These are phyloP conservation scores for Cranoglanis bouderius DNA, from an alignment of 2,113 vertebrate species.

Conservation along the genomic window DNA sequence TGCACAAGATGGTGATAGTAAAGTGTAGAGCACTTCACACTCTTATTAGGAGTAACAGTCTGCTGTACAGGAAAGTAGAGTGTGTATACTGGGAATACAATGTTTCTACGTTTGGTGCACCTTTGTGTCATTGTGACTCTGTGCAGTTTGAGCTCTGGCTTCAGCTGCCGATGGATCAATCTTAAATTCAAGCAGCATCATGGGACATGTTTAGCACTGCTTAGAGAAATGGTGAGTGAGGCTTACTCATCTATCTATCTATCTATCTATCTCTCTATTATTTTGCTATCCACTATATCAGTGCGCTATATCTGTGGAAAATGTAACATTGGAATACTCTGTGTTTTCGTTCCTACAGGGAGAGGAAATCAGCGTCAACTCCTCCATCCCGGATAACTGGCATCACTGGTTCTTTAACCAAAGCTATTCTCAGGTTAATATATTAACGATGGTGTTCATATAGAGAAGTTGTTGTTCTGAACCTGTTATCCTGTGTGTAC, in stretches of 20 bases:
- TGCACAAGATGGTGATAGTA: background rate
- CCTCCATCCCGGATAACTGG: constrained; percentile 38
- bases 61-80: background rate
- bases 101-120: constrained; percentile 45
- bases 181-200: constrained; percentile 58
- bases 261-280: background rate
- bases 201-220: constrained; percentile 36
- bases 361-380: constrained; percentile 50
- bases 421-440: constrained; percentile 53
- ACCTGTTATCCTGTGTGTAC: background rate
- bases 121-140: constrained; percentile 53
- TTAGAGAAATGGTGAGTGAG: constrained; percentile 63
- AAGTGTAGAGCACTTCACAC: background rate
- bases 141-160: constrained; percentile 31
- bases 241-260: background rate
- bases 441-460: background rate
- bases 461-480: background rate
- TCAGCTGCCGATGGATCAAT: constrained; percentile 65
- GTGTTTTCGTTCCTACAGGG: constrained; percentile 4
- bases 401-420: constrained; percentile 35
- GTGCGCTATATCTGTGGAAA: background rate
- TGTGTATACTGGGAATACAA: constrained; percentile 25
- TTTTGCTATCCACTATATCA: background rate
- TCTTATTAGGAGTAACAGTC: background rate
- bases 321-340: background rate